Evolutionary conservation across 2,797 vertebrate species (phyloP), one percentile per base, ranked within the genome.

Genomic region (Ibycter americanus): DNA sequence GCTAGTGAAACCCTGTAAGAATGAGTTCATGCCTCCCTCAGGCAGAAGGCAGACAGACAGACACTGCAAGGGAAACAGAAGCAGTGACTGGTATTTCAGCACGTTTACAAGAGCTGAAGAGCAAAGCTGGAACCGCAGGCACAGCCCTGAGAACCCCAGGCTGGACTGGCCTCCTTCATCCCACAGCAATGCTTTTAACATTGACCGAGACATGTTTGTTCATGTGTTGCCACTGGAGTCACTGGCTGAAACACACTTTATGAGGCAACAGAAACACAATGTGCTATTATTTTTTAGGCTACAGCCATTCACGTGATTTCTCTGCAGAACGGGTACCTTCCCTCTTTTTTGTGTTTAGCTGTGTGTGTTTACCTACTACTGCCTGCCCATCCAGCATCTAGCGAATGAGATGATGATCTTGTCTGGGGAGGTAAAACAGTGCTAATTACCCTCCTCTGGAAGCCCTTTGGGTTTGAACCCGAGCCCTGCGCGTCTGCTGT

Each of bases 211-310:
- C 86, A 71, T 7, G 9, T 67, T 83, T 47, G 22, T 79, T 79
- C 90, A 46, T 72, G 82, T 61, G 55, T 81, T 94, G 73, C 52
- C 86, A 62, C 82, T 51, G 78, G 81, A 92, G 82, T 70, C 71
- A 12, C 59, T 67, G 83, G 61, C 77, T 93, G 78, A 46, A 55
- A 76, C 85, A 79, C 78, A 34, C 62, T 94, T 89, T 83, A 54
- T 52, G 71, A 93, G 74, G 78, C 66, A 89, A 54, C 11, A 89
- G 51, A 76, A 95, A 83, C 90, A 91, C 81, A 85, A 84, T 63
- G 55, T 80, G 55, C 74, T 80, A 85, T 95, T 92, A 93, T 91
- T 72, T 86, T 94, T 89, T 83, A 91, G 74, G 67, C 87, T 91
- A 16, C 29, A 94, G 84, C 32, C 51, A 44, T 90, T 88, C 80